Percentiles rank a stretch among this genome's conserved stretches.
Evolutionary conservation across 2,888 invertebrate genomes (phyloP).

Genomic region (Nomada hirtipes): DNA sequence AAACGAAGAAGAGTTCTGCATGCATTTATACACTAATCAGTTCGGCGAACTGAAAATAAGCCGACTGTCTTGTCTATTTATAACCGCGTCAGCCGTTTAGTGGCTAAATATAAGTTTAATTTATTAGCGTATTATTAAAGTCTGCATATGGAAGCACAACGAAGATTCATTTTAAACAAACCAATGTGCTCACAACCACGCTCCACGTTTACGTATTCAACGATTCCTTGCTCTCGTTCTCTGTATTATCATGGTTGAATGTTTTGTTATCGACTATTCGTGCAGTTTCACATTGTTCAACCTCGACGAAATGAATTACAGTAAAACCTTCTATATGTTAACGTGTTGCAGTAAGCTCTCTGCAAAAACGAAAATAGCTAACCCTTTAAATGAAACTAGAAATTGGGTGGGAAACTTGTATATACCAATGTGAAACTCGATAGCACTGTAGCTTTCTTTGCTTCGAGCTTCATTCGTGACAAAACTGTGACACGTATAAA

Average conservation of each 20-base stretch:
- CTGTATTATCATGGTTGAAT: not conserved
- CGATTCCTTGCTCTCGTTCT: no score
- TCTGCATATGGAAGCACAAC: conserved; percentile 35
- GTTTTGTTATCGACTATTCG: not conserved
- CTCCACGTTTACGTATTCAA: not conserved
- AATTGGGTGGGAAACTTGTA: not conserved
- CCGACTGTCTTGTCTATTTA: conserved; percentile 52
- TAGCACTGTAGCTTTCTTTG: conserved; percentile 3
- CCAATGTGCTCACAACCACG: not conserved
- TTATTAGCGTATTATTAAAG: conserved; percentile 61
- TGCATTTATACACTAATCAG: conserved; percentile 47
- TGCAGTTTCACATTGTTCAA: not conserved
- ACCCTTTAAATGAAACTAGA: not conserved
- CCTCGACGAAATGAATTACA: no score
- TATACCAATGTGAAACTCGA: not conserved
- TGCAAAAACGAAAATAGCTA: not conserved
- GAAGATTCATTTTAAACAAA: conserved; percentile 36
- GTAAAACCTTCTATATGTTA: no score
- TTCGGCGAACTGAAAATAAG: conserved; percentile 58
- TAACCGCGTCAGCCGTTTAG: conserved; percentile 41
- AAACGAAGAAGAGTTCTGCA: not conserved
- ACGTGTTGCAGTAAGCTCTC: no score
- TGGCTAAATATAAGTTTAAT: conserved; percentile 68
- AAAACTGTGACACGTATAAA: conserved; percentile 13
- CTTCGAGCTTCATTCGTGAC: not conserved